These are phyloP conservation scores for Drosophila bocqueti DNA, from an alignment of 1,140 invertebrate species.

Conservation along the genomic window DNA sequence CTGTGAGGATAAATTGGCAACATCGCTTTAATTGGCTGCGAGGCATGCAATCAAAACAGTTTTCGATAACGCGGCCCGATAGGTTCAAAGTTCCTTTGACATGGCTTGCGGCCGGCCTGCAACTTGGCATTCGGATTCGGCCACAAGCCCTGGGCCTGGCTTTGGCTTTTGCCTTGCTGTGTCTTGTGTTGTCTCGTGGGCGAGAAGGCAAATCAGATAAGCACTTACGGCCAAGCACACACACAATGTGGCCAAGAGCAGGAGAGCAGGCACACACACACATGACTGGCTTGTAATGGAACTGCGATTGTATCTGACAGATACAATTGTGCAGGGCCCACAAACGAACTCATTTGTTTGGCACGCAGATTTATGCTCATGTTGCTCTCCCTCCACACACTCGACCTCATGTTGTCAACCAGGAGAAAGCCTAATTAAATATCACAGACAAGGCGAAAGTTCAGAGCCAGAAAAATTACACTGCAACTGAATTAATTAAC, in stretches of 20 bases:
- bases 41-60: slow-evolving; percentile 66
- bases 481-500: slow-evolving; percentile 71
- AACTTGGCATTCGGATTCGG: slow-evolving; percentile 19
- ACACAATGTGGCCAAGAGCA: slow-evolving; percentile 57
- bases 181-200: slow-evolving; percentile 38
- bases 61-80: slow-evolving; percentile 45
- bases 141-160: not conserved
- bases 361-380: slow-evolving; percentile 72
- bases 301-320: slow-evolving; percentile 76
- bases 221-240: slow-evolving; percentile 50
- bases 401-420: slow-evolving; percentile 46
- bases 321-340: slow-evolving; percentile 64
- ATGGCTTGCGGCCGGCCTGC: slow-evolving; percentile 40
- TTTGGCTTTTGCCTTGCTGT: slow-evolving; percentile 1
- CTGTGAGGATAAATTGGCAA: slow-evolving; percentile 53
- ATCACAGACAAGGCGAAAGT: slow-evolving; percentile 14
- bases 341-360: slow-evolving; percentile 57
- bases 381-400: slow-evolving; percentile 10
- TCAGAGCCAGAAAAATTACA: slow-evolving; percentile 53
- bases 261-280: slow-evolving; percentile 19
- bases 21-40: slow-evolving; percentile 76
- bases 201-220: slow-evolving; percentile 78
- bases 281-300: slow-evolving; percentile 65
- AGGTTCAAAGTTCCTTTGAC: slow-evolving; percentile 68
- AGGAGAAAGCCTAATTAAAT: slow-evolving; percentile 67